A percentile compares a stretch with the other conserved stretches of the same genome.
Conservation (phyloP, 2,888 invertebrate species). For the Nephrocerus scutellatus region DNA sequence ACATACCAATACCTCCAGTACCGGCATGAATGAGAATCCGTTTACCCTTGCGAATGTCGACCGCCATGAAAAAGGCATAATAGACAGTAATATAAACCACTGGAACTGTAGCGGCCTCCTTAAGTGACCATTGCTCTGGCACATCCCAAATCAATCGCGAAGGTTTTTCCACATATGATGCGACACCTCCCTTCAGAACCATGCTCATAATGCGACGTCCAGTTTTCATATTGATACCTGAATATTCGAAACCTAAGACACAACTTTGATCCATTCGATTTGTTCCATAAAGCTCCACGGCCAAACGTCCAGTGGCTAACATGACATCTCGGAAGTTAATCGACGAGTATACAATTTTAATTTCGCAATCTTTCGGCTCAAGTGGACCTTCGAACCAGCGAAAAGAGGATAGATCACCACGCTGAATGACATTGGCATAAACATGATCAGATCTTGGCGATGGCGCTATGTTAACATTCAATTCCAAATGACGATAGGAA, state of each 20-base stretch:
- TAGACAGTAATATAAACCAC: conserved; percentile 69
- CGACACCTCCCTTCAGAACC: conserved; percentile 50
- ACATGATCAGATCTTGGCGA: conserved; percentile 57
- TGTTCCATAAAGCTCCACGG: conserved; percentile 70
- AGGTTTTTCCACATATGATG: conserved; percentile 44
- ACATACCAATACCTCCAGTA: conserved; percentile 68
- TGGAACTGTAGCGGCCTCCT: conserved; percentile 71
- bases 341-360: conserved; percentile 58
- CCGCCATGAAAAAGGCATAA: conserved; percentile 48
- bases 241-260: conserved; percentile 62
- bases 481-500: conserved; percentile 74
- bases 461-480: conserved; percentile 47
- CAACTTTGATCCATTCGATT: conserved; percentile 59
- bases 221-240: conserved; percentile 52
- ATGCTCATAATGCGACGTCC: conserved; percentile 62
- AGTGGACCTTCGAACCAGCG: conserved; percentile 72
- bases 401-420: conserved; percentile 81
- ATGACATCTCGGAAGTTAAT: conserved; percentile 93
- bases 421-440: conserved; percentile 66
- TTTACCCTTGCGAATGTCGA: conserved; percentile 42
- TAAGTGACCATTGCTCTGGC: conserved; percentile 64
- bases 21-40: conserved; percentile 54
- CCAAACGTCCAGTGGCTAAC: conserved; percentile 85
- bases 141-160: conserved; percentile 54
- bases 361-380: conserved; percentile 50